These are phyloP conservation scores for Dryocosmus kuriphilus DNA, from an alignment of 2,888 invertebrate genomes.

Conservation along the genomic window DNA sequence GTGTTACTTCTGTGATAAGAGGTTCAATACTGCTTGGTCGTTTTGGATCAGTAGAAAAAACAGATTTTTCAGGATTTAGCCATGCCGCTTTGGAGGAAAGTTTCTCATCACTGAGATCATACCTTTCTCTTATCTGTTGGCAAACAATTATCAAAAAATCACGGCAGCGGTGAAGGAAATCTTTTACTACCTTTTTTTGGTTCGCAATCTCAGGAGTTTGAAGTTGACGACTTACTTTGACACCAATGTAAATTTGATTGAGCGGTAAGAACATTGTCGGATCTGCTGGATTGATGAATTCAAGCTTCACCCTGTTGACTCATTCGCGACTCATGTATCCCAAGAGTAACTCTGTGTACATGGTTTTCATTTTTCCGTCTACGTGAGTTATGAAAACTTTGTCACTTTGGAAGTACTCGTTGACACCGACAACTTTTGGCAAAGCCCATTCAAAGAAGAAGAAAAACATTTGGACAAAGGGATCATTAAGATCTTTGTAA, in stretches of 20 bases:
- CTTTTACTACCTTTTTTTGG: slow-evolving; percentile 18
- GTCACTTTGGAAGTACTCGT: no score
- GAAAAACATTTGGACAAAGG: slow-evolving; percentile 53
- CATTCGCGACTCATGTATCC: slow-evolving; percentile 45
- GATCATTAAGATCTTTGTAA: slow-evolving; percentile 50
- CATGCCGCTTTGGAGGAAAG: background rate
- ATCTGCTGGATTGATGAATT: slow-evolving; percentile 48
- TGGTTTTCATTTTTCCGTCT: slow-evolving; percentile 44
- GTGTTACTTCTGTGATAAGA: no score
- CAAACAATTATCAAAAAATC: slow-evolving; percentile 49
- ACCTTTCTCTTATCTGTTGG: slow-evolving; percentile 2
- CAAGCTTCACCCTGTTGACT: slow-evolving; percentile 41
- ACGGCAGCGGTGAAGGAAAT: slow-evolving; percentile 46
- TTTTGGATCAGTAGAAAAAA: no score
- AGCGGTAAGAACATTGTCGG: slow-evolving; percentile 39
- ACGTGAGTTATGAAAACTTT: no score
- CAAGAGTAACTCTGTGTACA: slow-evolving; percentile 44
- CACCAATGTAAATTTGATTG: slow-evolving; percentile 53
- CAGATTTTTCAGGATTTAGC: background rate
- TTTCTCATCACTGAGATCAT: background rate
- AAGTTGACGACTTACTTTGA: slow-evolving; percentile 44
- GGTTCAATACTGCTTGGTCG: no score
- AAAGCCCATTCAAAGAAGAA: no score
- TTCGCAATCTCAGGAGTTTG: background rate
- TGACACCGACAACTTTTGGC: no score